Conservation (phyloP, 2,113 vertebrate genomes). For the Myrmecobius fasciatus region DNA sequence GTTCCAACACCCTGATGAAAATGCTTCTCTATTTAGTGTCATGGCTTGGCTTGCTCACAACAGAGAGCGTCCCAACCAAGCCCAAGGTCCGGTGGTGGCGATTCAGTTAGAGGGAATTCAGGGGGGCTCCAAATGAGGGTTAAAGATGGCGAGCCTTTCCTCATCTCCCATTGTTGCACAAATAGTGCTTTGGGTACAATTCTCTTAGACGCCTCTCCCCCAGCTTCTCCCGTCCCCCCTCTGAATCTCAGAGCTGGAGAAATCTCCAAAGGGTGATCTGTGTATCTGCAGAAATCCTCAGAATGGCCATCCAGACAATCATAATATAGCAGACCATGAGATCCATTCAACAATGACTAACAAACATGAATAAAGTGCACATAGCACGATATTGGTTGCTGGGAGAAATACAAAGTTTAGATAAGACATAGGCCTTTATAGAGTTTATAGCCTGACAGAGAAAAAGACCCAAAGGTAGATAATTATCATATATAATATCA, state of each 20-base stretch:
- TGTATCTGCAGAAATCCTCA: not conserved
- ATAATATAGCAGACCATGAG: not conserved
- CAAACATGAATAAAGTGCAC: not conserved
- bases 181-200: not conserved
- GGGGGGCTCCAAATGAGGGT: not conserved
- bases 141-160: not conserved
- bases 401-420: not conserved
- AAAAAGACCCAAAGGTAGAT: not conserved
- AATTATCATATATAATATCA: not conserved
- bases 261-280: not conserved
- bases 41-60: not conserved
- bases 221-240: not conserved
- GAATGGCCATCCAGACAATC: not conserved
- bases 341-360: not conserved
- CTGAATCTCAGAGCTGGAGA: not conserved
- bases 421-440: not conserved
- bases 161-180: not conserved
- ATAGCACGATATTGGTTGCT: not conserved
- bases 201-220: not conserved
- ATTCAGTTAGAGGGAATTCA: not conserved
- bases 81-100: not conserved
- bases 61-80: not conserved
- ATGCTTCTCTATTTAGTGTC: not conserved
- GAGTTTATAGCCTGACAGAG: not conserved
- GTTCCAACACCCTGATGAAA: not conserved